phyloP scores from a whole-genome alignment of 2,113 vertebrate genomes.

The Polyodon spathula region DNA sequence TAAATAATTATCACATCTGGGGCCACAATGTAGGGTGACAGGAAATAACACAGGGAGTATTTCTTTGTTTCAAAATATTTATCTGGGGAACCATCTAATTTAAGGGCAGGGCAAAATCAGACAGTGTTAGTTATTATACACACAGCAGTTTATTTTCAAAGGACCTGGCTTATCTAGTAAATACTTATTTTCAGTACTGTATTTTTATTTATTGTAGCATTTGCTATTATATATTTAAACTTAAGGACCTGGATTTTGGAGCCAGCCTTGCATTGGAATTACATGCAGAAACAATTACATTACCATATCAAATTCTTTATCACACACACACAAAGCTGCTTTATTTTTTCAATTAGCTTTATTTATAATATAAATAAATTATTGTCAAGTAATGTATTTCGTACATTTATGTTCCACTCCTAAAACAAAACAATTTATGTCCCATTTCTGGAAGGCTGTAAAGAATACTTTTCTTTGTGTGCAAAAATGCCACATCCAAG shows the following conservation, averaged over 20 bases:
- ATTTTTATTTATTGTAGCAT: too few species aligned
- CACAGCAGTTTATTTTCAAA: background rate
- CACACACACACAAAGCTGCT: too few species aligned
- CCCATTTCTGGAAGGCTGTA: conserved; percentile 13
- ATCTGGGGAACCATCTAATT: background rate
- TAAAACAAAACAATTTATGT: background rate
- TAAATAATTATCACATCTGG: too few species aligned
- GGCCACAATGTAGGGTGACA: background rate
- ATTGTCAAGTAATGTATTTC: too few species aligned
- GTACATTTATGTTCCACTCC: background rate
- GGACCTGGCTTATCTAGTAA: background rate
- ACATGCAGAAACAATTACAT: too few species aligned
- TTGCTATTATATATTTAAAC: too few species aligned
- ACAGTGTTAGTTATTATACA: background rate
- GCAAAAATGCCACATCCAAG: conserved; percentile 51
- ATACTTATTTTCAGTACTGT: too few species aligned
- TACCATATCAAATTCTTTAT: too few species aligned
- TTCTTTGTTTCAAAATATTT: background rate
- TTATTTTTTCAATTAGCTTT: too few species aligned
- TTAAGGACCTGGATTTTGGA: too few species aligned
- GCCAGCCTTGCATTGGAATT: too few species aligned
- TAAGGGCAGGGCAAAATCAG: background rate
- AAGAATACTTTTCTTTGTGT: conserved; percentile 55
- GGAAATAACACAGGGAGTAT: conserved; percentile 1
- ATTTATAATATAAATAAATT: too few species aligned